phyloP scores from a whole-genome alignment of 2,113 vertebrate genomes.

The Sceloporus tristichus region DNA sequence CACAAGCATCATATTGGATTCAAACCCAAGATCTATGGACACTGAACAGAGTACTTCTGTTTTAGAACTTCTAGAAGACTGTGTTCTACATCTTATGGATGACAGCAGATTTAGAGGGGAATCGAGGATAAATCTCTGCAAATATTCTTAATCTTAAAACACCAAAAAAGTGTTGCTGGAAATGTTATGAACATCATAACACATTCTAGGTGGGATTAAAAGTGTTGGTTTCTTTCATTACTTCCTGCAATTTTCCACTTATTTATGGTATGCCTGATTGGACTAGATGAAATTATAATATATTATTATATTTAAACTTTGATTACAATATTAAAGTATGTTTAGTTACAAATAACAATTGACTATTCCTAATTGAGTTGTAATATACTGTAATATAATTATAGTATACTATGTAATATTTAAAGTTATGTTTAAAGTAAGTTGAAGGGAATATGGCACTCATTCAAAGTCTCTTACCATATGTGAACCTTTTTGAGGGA shows the following conservation, averaged over 20 bases:
- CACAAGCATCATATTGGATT: too few relatives aligned
- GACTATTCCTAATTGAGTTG: neutral
- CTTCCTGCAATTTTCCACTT: neutral
- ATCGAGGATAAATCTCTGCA: neutral
- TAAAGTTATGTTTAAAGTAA: neutral
- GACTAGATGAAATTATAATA: neutral
- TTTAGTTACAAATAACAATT: neutral
- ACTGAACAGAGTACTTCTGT: neutral
- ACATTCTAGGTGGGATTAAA: conserved; percentile 5
- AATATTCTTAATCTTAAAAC: neutral
- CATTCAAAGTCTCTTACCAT: neutral
- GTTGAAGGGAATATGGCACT: neutral
- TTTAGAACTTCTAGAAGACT: neutral
- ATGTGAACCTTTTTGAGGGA: neutral
- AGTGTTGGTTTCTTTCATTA: neutral
- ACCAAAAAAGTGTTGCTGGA: neutral
- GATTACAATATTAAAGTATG: neutral
- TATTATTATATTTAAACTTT: neutral
- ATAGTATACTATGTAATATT: neutral
- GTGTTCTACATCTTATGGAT: neutral
- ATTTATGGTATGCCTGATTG: neutral
- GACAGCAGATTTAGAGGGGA: neutral
- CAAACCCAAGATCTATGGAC: too few relatives aligned
- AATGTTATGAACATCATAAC: neutral
- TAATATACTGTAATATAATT: neutral